Conservation (phyloP, 2,888 invertebrate genomes). For the Rugalucina vietnamica region DNA sequence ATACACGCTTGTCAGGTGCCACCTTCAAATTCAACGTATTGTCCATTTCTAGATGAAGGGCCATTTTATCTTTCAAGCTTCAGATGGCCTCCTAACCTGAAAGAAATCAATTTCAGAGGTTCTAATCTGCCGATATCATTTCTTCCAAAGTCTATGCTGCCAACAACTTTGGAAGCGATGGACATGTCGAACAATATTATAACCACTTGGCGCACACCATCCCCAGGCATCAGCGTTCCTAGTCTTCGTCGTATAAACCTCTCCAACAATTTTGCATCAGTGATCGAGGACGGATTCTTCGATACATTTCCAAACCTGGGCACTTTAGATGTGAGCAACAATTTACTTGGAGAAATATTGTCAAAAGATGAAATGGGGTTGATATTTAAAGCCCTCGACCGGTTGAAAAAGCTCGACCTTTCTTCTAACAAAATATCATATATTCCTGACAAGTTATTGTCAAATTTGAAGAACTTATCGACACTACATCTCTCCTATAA, state of each 20-base stretch:
- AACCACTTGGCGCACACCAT: conserved; percentile 9
- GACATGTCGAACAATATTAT: neutral
- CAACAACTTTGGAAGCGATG: neutral
- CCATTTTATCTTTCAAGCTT: neutral
- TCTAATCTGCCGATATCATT: neutral
- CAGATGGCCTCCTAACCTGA: neutral
- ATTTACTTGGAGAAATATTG: conserved; percentile 29
- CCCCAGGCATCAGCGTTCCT: conserved; percentile 19
- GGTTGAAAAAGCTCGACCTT: neutral
- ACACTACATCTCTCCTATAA: conserved; percentile 35
- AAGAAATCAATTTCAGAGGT: neutral
- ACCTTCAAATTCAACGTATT: neutral
- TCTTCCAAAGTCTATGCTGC: neutral
- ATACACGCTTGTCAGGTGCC: neutral
- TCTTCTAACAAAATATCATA: neutral
- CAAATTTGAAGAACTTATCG: neutral
- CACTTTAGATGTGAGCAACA: conserved; percentile 29
- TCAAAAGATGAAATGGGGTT: neutral
- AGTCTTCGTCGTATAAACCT: conserved; percentile 27
- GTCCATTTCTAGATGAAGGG: neutral
- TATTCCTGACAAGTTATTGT: neutral
- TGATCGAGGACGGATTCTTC: conserved; percentile 11
- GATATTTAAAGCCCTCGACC: conserved; percentile 10
- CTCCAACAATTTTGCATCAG: conserved; percentile 32
- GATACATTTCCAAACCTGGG: neutral